Base-by-base conservation (phyloP, 1,140 invertebrate species). In the Ceratosolen fusciceps region DNA sequence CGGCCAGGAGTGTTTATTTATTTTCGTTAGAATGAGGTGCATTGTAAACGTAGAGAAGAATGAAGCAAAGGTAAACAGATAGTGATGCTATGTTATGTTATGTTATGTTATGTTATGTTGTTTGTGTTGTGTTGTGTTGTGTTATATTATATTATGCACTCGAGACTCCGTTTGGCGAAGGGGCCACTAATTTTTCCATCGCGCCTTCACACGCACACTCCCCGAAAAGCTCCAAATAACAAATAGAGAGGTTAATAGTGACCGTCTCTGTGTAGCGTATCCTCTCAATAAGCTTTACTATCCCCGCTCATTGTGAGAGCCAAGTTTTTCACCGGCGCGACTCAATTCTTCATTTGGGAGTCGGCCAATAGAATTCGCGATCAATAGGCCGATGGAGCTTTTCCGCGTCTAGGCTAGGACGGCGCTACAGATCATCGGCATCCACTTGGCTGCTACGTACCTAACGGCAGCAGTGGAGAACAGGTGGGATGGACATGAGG, bases 371-470 rank as follows among this genome's bases (percentile, higher is more conserved):
- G 31, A 74, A 52, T 60, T 60, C 37, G 52, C 72, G 54, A 47
- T 67, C 47, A 37, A 68, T 26, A 9, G 21, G 39, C 1, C 29
- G 3, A 3, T 29, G 19, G 26, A 58, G 56, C 56, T 58, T 58
- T 58, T 58, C 56, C 58, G 58, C 43, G 49, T 29, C 21, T 34
- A 67, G 24, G 2, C 60, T 21, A 37, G 3, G 1, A 19, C n/a
- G n/a, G 8, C 14, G 26, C 54, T 60, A 62, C 67, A 72, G 67
- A 58, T 79, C 58, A 67, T n/a, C n/a, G n/a, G n/a, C n/a, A n/a
- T n/a, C n/a, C n/a, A n/a, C n/a, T n/a, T n/a, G 24, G 31, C 71
- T 37, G 52, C 65, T 71, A n/a, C 37, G 21, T 1, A 5, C 37
- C 1, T 2, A 19, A 12, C 21, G 31, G 60, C n/a, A 37, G 24